A percentile compares a stretch with the other conserved stretches of the same genome.
Conservation (phyloP, 2,797 vertebrate genomes). For the Diglossa cyanea region DNA sequence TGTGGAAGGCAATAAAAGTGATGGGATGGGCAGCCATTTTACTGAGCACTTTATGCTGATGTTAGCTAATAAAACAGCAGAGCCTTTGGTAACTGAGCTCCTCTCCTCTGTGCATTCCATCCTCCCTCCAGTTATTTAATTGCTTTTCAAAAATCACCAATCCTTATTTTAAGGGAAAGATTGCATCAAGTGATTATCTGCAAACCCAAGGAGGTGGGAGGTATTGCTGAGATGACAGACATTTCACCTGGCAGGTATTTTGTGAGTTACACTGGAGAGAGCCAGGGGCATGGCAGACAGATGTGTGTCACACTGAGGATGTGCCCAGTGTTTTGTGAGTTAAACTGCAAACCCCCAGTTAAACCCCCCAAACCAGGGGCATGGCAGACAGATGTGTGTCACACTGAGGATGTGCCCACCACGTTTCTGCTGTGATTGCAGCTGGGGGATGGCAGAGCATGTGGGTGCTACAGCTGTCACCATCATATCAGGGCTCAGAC, state of each 20-base stretch:
- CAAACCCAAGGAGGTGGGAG: background rate
- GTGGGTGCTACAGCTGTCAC: background rate
- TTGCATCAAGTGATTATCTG: background rate
- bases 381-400: background rate
- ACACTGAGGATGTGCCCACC: background rate
- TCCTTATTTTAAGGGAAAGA: background rate
- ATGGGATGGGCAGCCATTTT: slow-evolving; percentile 36
- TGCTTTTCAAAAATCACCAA: background rate
- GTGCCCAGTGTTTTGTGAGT: background rate
- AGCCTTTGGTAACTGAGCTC: background rate
- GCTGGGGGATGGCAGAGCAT: background rate
- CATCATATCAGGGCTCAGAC: background rate
- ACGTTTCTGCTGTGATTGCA: background rate
- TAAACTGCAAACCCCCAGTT: no score
- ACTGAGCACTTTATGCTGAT: background rate
- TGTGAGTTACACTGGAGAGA: background rate
- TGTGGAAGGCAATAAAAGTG: slow-evolving; percentile 39
- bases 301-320: background rate
- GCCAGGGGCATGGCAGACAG: background rate
- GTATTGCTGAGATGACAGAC: background rate
- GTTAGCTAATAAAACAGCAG: slow-evolving; percentile 28
- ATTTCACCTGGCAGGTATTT: background rate
- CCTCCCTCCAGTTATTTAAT: background rate
- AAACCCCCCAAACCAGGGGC: no score
- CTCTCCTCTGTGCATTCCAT: background rate